Evolutionary conservation across 2,797 vertebrate species (phyloP), one percentile per base, ranked within the genome.

Genomic region (Alfaro cultratus): DNA sequence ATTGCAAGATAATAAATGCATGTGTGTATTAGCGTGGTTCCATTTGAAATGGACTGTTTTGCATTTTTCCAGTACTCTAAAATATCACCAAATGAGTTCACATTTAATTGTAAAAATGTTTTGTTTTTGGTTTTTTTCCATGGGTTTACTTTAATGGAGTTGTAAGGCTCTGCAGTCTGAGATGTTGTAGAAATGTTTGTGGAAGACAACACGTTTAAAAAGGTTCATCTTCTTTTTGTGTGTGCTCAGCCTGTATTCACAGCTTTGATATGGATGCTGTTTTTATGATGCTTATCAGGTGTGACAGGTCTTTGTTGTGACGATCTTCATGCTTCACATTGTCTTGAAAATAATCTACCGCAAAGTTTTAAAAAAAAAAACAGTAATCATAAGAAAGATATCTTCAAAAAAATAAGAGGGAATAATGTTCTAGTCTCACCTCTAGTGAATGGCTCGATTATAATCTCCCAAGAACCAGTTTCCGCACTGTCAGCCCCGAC

Each of bases 401-500:
- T 79, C 75, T 81, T 53, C 49, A 23, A 53, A 29, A 51, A 80
- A 90, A 87, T 77, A 85, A 84, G 83, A 23, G 76, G 74, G 80
- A 87, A 74, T 21, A 80, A 88, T 82, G 75, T 80, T 83, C 83
- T 89, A 87, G 80, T 87, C 80, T 41, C 73, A 79, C 74, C 78
- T 89, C 85, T 87, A 2, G 72, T 77, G 83, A 89, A 85, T 46
- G 83, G 70, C 67, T 83, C 8, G 95, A 96, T 96, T 93, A 91
- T 29, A 81, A 96, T 96, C 95, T 95, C 31, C 91, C 88, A 87
- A 93, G 91, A 91, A 84, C 57, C 5, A 78, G 89, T 95, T 93
- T 95, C 85, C 55, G 78, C 78, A 75, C 89, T 87, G 92, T 90
- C 87, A 87, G 83, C 79, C 89, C 46, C 81, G 90, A 90, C 82